Percentiles rank a stretch among this genome's conserved stretches.
Conservation (phyloP, 1,140 invertebrate genomes). For the Pseudobourletiella spinata region DNA sequence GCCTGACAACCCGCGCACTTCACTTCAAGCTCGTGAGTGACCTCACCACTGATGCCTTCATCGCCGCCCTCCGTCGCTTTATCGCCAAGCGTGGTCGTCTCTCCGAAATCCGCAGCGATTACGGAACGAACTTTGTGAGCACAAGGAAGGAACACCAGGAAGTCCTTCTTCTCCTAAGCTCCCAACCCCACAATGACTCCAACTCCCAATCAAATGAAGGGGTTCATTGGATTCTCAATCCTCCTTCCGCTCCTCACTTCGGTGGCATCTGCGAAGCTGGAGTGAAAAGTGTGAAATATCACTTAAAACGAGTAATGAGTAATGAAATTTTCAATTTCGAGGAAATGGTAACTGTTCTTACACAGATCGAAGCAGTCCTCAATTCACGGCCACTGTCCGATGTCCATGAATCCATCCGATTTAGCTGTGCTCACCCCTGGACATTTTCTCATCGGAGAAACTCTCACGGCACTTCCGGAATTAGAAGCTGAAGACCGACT, state of each 20-base stretch:
- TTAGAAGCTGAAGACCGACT: neutral
- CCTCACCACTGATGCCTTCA: neutral
- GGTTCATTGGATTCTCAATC: slow-evolving; percentile 37
- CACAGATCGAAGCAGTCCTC: neutral
- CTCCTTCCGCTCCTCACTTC: too few relatives aligned
- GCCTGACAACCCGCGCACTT: neutral
- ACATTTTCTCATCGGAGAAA: neutral
- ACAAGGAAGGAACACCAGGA: too few relatives aligned
- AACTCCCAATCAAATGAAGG: neutral
- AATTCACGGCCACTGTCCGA: neutral
- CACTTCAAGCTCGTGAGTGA: neutral
- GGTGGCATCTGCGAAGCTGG: slow-evolving; percentile 38
- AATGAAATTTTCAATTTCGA: neutral
- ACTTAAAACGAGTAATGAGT: slow-evolving; percentile 30
- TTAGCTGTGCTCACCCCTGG: neutral
- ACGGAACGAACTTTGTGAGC: neutral
- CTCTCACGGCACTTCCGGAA: neutral
- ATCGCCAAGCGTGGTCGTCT: neutral
- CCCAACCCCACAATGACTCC: neutral
- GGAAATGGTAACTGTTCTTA: neutral
- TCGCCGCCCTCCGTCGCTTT: neutral
- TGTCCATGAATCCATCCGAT: neutral
- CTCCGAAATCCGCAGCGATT: neutral
- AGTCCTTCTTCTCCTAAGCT: neutral
- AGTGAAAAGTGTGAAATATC: slow-evolving; percentile 37